Evolutionary conservation across 2,797 vertebrate species (phyloP).

Genomic region (Merluccius polli): DNA sequence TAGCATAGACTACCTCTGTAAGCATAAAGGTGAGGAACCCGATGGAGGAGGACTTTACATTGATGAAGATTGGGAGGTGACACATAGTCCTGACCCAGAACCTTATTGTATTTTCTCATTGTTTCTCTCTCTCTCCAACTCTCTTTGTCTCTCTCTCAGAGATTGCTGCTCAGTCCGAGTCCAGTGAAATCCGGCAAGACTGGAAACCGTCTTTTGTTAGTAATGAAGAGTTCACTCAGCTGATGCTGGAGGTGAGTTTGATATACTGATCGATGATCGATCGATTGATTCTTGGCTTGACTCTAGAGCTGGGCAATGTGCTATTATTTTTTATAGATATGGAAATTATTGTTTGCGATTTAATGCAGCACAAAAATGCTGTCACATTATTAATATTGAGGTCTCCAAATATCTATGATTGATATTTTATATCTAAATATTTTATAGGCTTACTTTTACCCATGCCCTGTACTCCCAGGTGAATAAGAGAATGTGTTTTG

Average conservation of each 20-base stretch:
- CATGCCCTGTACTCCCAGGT: too few relatives aligned
- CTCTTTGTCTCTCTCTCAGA: conserved; percentile 65
- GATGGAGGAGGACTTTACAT: neutral
- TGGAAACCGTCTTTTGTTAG: conserved; percentile 98
- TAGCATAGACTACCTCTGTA: conserved; percentile 94
- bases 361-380: neutral
- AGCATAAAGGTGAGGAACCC: conserved; percentile 84
- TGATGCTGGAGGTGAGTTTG: conserved; percentile 92
- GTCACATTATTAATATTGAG: neutral
- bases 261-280: neutral
- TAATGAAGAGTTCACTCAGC: conserved; percentile 98
- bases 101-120: conserved; percentile 3
- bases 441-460: too few relatives aligned
- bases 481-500: neutral
- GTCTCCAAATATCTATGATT: too few relatives aligned
- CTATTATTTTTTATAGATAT: neutral
- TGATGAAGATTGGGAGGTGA: neutral
- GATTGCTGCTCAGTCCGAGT: conserved; percentile 94
- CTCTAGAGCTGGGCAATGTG: too few relatives aligned
- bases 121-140: too few relatives aligned
- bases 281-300: too few relatives aligned
- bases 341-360: neutral
- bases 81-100: neutral
- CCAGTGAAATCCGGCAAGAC: conserved; percentile 95
- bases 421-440: too few relatives aligned